Evolutionary conservation across 2,113 vertebrate species (phyloP).

Genomic region (Chaenocephalus aceratus): DNA sequence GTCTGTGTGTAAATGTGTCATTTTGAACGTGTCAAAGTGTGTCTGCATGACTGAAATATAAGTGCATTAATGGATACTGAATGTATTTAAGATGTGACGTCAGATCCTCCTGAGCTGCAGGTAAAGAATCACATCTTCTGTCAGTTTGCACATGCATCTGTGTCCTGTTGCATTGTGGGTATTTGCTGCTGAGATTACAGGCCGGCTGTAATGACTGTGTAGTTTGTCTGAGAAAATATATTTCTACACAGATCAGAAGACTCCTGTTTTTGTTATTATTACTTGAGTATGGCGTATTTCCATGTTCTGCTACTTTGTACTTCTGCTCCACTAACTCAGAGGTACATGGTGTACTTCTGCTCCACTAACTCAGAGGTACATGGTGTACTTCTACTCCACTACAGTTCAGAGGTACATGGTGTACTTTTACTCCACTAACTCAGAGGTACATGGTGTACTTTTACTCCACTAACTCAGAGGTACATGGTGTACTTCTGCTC

Average conservation of each 20-base stretch:
- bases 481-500: too few species aligned
- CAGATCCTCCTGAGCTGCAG: not conserved
- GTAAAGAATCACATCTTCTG: not conserved
- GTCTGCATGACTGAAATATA: slow-evolving; percentile 59
- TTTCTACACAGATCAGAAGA: slow-evolving; percentile 42
- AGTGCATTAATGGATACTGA: slow-evolving; percentile 50
- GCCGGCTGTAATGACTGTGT: slow-evolving; percentile 27
- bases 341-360: too few species aligned
- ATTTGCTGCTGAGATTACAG: not conserved
- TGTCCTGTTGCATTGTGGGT: slow-evolving; percentile 25
- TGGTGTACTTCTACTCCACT: too few species aligned
- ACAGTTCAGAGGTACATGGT: too few species aligned
- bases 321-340: too few species aligned
- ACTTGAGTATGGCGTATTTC: too few species aligned
- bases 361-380: too few species aligned
- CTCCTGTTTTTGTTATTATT: not conserved
- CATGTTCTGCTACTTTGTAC: too few species aligned
- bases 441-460: too few species aligned
- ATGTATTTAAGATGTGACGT: slow-evolving; percentile 19
- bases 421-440: too few species aligned
- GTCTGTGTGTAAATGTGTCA: slow-evolving; percentile 18
- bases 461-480: too few species aligned
- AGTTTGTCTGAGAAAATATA: slow-evolving; percentile 58
- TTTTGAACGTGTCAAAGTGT: slow-evolving; percentile 7
- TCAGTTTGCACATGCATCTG: slow-evolving; percentile 8